Evolutionary conservation across 2,113 vertebrate genomes (phyloP), one percentile per base, ranked within the genome.

Genomic region (Peucedramus taeniatus): DNA sequence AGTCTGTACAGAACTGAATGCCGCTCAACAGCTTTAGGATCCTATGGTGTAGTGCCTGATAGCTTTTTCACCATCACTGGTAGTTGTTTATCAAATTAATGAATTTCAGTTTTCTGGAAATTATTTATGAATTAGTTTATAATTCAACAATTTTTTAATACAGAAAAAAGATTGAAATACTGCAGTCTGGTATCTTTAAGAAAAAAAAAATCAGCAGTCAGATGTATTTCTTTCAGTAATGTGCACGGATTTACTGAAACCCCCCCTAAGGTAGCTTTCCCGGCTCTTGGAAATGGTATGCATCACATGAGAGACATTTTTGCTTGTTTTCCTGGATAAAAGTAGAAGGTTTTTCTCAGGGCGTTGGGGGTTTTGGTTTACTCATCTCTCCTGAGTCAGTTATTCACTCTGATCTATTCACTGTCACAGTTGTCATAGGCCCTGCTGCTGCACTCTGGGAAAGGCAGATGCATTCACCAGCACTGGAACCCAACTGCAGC

Each of bases 201-300:
- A 24, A 57, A 57, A 50, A 7, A 72, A 64, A 70, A 54, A 24
- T 18, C 44, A 76, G 13, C 47, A 68, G 21, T 51, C 28, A 37
- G 22, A 26, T 42, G 13, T 40, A 45, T 54, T 84, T 50, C 5
- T 2, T 74, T 84, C 35, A 78, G 65, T 64, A 39, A 42, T 8
- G 10, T 30, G 18, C 13, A 22, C 22, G 24, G 26, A 71, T 87
- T 87, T 84, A 51, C 33, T 66, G 33, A 77, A 64, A 44, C 23
- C 1, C 0, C 0, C 5, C 15, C 15, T 22, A 65, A 61, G 9
- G 9, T 28, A 71, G 15, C 7, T 87, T 82, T 64, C 15, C 20
- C 28, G 87, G 11, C 4, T 15, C 11, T 78, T 78, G 33, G 14
- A 47, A 82, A 35, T 31, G 4, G 70, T 42, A 35, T 40, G 15